A percentile compares a stretch with the other conserved stretches of the same genome.
Conservation (phyloP, 2,797 vertebrate genomes). For the Falco cherrug region DNA sequence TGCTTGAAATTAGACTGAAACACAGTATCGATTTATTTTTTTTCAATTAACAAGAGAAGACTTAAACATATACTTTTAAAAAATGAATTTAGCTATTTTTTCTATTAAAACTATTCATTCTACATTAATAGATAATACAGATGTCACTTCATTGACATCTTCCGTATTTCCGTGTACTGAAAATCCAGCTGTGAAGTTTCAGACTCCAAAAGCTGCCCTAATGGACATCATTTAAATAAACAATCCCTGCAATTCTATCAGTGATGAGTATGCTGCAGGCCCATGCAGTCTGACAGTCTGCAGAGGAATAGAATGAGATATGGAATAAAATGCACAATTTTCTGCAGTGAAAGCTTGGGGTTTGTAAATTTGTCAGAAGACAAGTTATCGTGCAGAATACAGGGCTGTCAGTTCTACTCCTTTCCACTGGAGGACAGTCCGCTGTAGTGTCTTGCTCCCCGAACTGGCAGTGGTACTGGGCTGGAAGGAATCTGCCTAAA, state of each 20-base stretch:
- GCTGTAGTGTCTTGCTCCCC: background rate
- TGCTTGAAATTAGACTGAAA: background rate
- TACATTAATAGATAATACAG: background rate
- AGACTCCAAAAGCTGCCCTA: background rate
- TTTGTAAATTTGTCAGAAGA: background rate
- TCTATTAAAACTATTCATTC: background rate
- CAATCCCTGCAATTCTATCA: background rate
- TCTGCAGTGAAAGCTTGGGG: background rate
- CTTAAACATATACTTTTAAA: background rate
- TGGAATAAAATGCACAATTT: background rate
- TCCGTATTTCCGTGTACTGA: background rate
- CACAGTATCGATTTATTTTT: background rate
- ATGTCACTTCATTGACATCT: background rate
- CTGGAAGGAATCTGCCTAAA: background rate
- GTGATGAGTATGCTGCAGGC: background rate
- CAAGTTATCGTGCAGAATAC: rapidly evolving
- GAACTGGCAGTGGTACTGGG: rapidly evolving
- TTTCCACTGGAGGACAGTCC: slow-evolving; percentile 48
- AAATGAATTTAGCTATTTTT: background rate
- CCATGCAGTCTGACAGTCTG: background rate
- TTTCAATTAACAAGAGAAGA: background rate
- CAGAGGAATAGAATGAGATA: background rate
- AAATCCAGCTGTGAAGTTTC: background rate
- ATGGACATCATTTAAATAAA: background rate
- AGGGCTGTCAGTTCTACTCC: background rate